Conservation (phyloP, 2,888 invertebrate genomes). For the Ephialtes manifestator region DNA sequence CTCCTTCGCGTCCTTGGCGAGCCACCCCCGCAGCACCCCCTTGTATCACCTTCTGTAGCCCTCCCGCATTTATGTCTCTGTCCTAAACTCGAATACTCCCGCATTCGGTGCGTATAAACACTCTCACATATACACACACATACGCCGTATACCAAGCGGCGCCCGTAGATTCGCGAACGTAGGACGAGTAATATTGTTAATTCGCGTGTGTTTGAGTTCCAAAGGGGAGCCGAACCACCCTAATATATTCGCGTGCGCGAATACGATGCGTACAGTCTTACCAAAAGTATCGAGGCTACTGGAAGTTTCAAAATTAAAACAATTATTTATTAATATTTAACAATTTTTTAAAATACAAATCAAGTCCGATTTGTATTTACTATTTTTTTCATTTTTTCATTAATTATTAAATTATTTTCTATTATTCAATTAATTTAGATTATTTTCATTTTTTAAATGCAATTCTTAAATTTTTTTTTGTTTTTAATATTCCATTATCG, state of each 20-base stretch:
- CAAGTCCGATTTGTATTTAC: too few relatives aligned
- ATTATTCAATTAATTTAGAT: too few relatives aligned
- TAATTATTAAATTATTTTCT: too few relatives aligned
- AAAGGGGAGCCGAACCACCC: constrained; percentile 82
- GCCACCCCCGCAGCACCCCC: constrained; percentile 62
- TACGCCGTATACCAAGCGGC: constrained; percentile 47
- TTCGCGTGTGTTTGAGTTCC: constrained; percentile 84
- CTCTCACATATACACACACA: constrained; percentile 6
- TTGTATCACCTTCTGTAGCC: constrained; percentile 65
- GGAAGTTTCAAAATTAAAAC: constrained; percentile 4
- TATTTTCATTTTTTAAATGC: too few relatives aligned
- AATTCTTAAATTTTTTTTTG: too few relatives aligned
- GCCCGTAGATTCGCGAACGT: constrained; percentile 65
- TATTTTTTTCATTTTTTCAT: too few relatives aligned
- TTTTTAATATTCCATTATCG: too few relatives aligned
- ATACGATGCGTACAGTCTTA: constrained; percentile 76
- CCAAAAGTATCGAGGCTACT: constrained; percentile 61
- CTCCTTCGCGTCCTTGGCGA: constrained; percentile 77
- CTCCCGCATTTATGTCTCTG: constrained; percentile 78
- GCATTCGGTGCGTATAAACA: constrained; percentile 38
- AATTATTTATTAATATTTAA: neutral
- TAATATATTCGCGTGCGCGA: constrained; percentile 82
- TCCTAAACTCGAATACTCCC: constrained; percentile 67
- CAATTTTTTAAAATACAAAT: too few relatives aligned
- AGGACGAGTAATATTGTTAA: constrained; percentile 84